Percentiles rank a stretch among this genome's conserved stretches.
Evolutionary conservation across 2,888 invertebrate species (phyloP).

Genomic region (Clepsis dumicolana): DNA sequence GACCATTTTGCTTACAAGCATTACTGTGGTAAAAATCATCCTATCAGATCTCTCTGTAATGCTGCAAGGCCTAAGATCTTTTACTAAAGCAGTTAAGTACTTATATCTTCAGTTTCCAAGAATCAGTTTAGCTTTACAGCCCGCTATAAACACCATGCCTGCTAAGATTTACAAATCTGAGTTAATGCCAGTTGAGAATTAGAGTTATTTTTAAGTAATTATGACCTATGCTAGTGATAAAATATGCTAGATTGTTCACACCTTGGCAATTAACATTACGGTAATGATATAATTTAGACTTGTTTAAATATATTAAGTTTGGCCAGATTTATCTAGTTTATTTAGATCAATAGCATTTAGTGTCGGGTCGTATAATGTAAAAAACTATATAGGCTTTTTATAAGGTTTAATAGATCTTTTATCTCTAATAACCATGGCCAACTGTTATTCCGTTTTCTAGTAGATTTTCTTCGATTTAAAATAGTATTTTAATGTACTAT

Average conservation of each 20-base stretch:
- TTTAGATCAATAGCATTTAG: not conserved
- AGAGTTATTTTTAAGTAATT: slow-evolving; percentile 7
- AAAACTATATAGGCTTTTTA: not conserved
- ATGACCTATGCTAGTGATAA: not conserved
- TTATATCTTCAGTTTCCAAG: too few species aligned
- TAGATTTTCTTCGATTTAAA: not conserved
- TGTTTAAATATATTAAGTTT: slow-evolving; percentile 11
- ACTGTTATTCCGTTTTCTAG: not conserved
- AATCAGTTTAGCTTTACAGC: not conserved
- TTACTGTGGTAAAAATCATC: not conserved
- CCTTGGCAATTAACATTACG: not conserved
- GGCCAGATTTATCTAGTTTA: not conserved
- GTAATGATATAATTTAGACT: not conserved
- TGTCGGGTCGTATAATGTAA: not conserved
- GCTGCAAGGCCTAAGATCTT: not conserved
- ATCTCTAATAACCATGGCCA: not conserved
- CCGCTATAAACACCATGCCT: not conserved
- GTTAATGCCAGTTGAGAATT: slow-evolving; percentile 1
- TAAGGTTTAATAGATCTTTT: not conserved
- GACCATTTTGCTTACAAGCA: not conserved
- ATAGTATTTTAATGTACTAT: not conserved
- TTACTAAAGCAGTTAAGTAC: too few species aligned
- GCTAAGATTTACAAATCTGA: not conserved
- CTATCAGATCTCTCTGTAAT: not conserved
- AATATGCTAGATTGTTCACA: slow-evolving; percentile 3